Conservation (phyloP, 2,113 vertebrate genomes). For the Butorides virescens region DNA sequence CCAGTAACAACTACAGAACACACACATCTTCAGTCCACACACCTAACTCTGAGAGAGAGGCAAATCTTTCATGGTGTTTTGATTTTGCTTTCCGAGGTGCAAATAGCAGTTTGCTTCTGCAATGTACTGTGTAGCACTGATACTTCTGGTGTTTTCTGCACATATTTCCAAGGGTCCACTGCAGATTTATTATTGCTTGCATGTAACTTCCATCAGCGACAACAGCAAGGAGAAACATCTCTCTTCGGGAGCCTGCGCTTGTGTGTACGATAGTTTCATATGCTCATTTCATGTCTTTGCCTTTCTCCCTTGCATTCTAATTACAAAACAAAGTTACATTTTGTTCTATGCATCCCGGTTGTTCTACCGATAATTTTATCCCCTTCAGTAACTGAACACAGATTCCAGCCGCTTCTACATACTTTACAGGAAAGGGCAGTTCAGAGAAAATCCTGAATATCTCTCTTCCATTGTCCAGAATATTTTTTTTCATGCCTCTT, state of each 20-base stretch:
- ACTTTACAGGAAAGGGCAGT: not conserved
- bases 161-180: not conserved
- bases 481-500: not conserved
- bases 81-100: not conserved
- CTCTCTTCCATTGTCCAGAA: not conserved
- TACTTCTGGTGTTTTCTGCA: not conserved
- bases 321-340: not conserved
- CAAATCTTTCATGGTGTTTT: not conserved
- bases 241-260: not conserved
- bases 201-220: not conserved
- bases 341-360: not conserved
- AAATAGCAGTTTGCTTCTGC: not conserved
- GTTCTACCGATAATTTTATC: not conserved
- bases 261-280: not conserved
- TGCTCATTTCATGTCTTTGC: not conserved
- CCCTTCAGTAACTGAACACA: not conserved
- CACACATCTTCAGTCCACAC: not conserved
- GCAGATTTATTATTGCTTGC: not conserved
- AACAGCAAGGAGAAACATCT: not conserved
- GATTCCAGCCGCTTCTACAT: not conserved
- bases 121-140: fast-evolving
- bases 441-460: not conserved
- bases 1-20: not conserved
- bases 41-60: not conserved
- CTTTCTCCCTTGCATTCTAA: not conserved